phyloP scores from a whole-genome alignment of 2,797 vertebrate genomes.

The Hypotaenidia philippensis region DNA sequence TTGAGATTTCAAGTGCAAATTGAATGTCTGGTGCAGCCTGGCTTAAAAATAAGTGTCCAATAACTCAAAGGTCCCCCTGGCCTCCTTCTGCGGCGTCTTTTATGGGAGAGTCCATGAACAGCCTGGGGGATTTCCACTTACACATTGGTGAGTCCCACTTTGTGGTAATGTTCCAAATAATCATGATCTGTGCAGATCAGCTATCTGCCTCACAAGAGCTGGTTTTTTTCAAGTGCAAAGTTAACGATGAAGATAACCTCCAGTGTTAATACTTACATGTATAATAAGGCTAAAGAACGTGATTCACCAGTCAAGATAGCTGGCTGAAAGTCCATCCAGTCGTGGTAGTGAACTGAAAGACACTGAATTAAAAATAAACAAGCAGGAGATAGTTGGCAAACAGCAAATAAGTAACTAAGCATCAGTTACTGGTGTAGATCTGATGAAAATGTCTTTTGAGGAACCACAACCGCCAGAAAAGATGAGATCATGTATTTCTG shows the following conservation, averaged over 20 bases:
- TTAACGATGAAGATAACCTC: background rate
- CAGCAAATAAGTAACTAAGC: slow-evolving; percentile 7
- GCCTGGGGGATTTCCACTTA: background rate
- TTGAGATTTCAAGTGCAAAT: background rate
- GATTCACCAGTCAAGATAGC: background rate
- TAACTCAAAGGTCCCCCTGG: background rate
- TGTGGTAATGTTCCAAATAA: background rate
- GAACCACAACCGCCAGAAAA: background rate
- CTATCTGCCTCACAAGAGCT: background rate
- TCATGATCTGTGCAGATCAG: background rate
- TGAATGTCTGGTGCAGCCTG: background rate
- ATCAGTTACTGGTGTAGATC: background rate
- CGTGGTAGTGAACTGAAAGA: background rate
- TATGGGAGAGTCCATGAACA: background rate
- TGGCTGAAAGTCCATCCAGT: background rate
- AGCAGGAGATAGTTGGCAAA: background rate
- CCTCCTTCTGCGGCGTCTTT: background rate
- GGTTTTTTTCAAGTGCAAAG: background rate
- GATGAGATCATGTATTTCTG: background rate
- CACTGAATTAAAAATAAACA: slow-evolving; percentile 3
- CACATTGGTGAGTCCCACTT: background rate
- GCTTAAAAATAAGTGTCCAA: background rate
- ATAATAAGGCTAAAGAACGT: background rate
- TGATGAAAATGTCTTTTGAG: background rate
- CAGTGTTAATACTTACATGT: too few relatives aligned